phyloP scores from a whole-genome alignment of 2,797 vertebrate genomes.

The Mareca strepera region DNA sequence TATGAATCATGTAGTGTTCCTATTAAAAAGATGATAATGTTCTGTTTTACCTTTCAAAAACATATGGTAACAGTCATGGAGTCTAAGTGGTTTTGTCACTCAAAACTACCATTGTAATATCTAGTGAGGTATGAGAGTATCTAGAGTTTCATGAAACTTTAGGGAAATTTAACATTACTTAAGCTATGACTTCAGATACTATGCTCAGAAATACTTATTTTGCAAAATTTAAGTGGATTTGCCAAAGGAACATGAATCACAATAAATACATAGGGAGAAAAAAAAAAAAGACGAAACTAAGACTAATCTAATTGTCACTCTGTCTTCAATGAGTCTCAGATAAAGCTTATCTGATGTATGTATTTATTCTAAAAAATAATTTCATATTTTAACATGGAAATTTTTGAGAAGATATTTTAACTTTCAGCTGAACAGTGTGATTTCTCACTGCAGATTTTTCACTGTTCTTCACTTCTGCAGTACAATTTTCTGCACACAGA shows the following conservation, averaged over 20 bases:
- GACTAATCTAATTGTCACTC: background rate
- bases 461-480: background rate
- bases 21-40: conserved; percentile 71
- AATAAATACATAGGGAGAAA: background rate
- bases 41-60: conserved; percentile 63
- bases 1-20: conserved; percentile 72
- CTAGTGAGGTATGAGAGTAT: background rate
- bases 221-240: background rate
- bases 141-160: conserved; percentile 13
- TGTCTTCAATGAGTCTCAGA: background rate
- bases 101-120: conserved; percentile 21
- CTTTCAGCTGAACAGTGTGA: background rate
- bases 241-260: background rate
- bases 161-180: background rate
- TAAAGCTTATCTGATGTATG: background rate
- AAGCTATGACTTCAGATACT: background rate
- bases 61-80: conserved; percentile 1
- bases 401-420: background rate
- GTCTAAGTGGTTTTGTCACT: conserved; percentile 64
- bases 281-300: background rate
- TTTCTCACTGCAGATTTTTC: background rate
- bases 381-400: background rate
- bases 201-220: background rate
- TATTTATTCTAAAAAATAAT: background rate
- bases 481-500: background rate